Evolutionary conservation across 2,888 invertebrate species (phyloP).

Genomic region (Unio delphinus): DNA sequence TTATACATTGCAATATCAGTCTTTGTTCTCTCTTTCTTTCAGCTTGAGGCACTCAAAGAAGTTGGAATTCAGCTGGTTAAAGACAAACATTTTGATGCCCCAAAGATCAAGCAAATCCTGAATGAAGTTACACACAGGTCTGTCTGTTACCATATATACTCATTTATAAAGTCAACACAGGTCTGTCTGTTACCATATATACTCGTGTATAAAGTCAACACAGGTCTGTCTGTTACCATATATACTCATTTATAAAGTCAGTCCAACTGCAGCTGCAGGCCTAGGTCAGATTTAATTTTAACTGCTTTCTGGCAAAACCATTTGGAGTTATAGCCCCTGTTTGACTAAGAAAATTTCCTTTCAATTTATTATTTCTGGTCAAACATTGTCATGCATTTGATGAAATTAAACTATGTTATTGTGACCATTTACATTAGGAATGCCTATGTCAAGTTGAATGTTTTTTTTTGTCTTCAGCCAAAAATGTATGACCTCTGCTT

Average conservation of each 20-base stretch:
- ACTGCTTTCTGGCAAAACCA: too few species aligned
- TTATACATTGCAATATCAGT: neutral
- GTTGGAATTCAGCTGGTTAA: slow-evolving; percentile 89
- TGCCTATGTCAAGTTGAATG: too few species aligned
- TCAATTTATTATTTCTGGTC: too few species aligned
- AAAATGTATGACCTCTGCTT: too few species aligned
- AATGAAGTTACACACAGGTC: slow-evolving; percentile 77
- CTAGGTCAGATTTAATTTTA: neutral
- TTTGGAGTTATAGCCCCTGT: too few species aligned
- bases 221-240: neutral
- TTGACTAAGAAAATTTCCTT: too few species aligned
- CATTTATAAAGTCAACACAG: slow-evolving; percentile 26
- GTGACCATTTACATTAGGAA: too few species aligned
- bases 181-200: slow-evolving; percentile 25
- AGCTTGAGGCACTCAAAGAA: slow-evolving; percentile 82
- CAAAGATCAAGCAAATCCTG: slow-evolving; percentile 80
- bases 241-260: neutral
- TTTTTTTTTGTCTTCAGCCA: too few species aligned
- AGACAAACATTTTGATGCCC: slow-evolving; percentile 89
- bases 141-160: neutral
- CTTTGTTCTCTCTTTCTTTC: slow-evolving; percentile 12
- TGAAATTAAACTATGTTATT: too few species aligned
- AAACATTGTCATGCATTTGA: too few species aligned
- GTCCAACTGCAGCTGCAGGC: neutral
- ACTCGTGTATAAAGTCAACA: neutral